These are phyloP conservation scores for Tenthredo livida DNA, from an alignment of 2,888 invertebrate genomes.

Conservation along the genomic window DNA sequence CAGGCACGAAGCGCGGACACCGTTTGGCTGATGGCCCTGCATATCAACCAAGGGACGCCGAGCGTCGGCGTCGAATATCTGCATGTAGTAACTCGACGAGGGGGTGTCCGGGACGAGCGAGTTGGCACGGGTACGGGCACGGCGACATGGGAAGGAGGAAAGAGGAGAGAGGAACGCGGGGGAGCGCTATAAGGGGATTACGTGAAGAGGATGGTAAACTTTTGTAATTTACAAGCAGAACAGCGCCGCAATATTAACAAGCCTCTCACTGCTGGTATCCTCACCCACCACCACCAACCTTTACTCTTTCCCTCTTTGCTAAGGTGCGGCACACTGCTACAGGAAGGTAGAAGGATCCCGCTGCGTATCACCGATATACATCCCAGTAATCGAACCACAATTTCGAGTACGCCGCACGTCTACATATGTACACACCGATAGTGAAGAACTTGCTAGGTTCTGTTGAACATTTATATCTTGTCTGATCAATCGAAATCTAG, in stretches of 20 bases:
- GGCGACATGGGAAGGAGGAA: not conserved
- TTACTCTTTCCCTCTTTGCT: constrained; percentile 30
- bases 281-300: constrained; percentile 27
- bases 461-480: not conserved
- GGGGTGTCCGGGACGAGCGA: constrained; percentile 39
- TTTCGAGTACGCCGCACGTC: constrained; percentile 19
- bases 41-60: constrained; percentile 42
- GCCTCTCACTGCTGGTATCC: constrained; percentile 34
- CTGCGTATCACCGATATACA: constrained; percentile 46
- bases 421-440: not conserved
- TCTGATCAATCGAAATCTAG: not conserved
- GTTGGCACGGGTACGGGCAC: constrained; percentile 46
- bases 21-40: constrained; percentile 28
- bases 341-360: not conserved
- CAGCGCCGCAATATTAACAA: constrained; percentile 56
- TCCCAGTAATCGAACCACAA: constrained; percentile 20
- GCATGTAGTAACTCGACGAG: constrained; percentile 50
- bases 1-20: constrained; percentile 44
- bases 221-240: constrained; percentile 56
- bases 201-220: constrained; percentile 56
- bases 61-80: constrained; percentile 49
- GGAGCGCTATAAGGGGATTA: constrained; percentile 53
- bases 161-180: constrained; percentile 17
- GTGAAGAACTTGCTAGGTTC: not conserved
- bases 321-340: constrained; percentile 19